These are phyloP conservation scores for Oryzias javanicus DNA, from an alignment of 2,113 vertebrate genomes.

Conservation along the genomic window DNA sequence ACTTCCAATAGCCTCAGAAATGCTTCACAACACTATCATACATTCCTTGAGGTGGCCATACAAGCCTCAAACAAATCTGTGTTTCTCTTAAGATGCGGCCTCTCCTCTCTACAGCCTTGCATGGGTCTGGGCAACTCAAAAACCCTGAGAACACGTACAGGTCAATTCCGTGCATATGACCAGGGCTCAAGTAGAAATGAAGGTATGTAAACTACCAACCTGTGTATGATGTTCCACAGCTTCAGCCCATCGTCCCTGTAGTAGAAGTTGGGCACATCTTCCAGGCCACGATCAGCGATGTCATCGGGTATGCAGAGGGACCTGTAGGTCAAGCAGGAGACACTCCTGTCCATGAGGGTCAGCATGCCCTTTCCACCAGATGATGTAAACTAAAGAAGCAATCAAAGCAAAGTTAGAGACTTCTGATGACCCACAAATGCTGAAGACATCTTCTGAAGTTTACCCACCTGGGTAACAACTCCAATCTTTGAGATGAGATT, in stretches of 20 bases:
- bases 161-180: too few relatives aligned
- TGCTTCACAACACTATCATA: too few relatives aligned
- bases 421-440: not conserved
- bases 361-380: conserved; percentile 36
- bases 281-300: conserved; percentile 64
- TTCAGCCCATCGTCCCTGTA: conserved; percentile 81
- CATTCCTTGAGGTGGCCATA: too few relatives aligned
- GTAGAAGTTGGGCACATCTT: conserved; percentile 70
- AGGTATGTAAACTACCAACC: conserved; percentile 43
- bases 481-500: conserved; percentile 41
- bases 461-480: conserved; percentile 41
- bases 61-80: too few relatives aligned
- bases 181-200: too few relatives aligned
- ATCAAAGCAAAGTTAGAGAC: not conserved
- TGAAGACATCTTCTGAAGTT: not conserved
- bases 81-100: too few relatives aligned
- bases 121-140: too few relatives aligned
- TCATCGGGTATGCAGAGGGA: conserved; percentile 80
- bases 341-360: conserved; percentile 32
- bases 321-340: conserved; percentile 65
- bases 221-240: conserved; percentile 78
- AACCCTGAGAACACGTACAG: too few relatives aligned
- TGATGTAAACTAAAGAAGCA: conserved; percentile 36
- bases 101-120: too few relatives aligned
- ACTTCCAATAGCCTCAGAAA: too few relatives aligned